Evolutionary conservation across 53 echinoderm and acorn worm genomes (phyloP).

Genomic region (Patiria pectinifera): DNA sequence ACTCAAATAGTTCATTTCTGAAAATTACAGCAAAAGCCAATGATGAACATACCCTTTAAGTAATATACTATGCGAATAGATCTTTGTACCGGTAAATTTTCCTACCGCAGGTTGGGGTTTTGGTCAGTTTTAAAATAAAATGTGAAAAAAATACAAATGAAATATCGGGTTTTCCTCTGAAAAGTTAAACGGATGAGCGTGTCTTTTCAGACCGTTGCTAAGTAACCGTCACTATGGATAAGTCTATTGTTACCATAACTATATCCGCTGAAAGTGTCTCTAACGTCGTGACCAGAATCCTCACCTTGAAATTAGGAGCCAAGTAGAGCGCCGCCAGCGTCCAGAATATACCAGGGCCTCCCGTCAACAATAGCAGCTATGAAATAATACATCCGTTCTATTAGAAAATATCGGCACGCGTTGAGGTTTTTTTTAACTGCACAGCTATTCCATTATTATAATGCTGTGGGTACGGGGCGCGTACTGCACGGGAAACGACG

Average conservation of each 20-base stretch:
- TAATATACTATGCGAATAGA: too few species aligned
- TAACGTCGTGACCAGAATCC: not conserved
- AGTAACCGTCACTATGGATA: not conserved
- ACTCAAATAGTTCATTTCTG: too few species aligned
- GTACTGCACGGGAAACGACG: not conserved
- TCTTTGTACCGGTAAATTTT: too few species aligned
- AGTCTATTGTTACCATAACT: not conserved
- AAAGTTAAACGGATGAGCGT: not conserved
- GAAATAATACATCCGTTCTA: not conserved
- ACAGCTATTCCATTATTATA: not conserved
- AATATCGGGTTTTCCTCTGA: not conserved
- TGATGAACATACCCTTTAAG: too few species aligned
- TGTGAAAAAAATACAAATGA: not conserved
- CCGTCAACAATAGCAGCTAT: not conserved
- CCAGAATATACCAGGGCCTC: too few species aligned
- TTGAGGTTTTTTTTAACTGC: not conserved
- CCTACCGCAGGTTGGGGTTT: not conserved
- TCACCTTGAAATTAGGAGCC: not conserved
- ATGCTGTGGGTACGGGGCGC: not conserved
- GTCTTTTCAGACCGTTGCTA: not conserved
- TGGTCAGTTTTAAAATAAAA: not conserved
- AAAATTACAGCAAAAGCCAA: too few species aligned
- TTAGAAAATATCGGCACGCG: not conserved
- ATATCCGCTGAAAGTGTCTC: not conserved
- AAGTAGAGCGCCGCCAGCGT: conserved; percentile 27